Percentiles rank a stretch among this genome's conserved stretches.
Evolutionary conservation across 2,888 invertebrate genomes (phyloP).

Genomic region (Cryptocephalus primarius): DNA sequence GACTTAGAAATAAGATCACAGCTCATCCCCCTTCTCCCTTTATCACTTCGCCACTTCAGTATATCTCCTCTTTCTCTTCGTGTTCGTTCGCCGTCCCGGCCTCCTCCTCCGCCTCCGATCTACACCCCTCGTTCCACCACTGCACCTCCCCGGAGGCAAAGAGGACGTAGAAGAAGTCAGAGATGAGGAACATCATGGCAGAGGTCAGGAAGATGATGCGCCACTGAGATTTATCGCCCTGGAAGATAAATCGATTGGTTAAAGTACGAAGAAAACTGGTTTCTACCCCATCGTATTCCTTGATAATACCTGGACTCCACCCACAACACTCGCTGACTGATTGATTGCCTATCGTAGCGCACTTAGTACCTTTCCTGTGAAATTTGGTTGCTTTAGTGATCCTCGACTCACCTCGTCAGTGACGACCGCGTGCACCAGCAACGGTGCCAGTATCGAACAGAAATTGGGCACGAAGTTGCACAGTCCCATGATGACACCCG

Average conservation of each 20-base stretch:
- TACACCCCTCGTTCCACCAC: conserved; percentile 1
- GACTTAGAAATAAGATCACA: no score
- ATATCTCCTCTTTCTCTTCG: no score
- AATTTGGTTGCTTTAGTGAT: no score
- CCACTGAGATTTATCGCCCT: conserved; percentile 15
- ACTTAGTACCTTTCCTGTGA: no score
- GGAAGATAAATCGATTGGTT: conserved; percentile 2
- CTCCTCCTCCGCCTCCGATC: neutral
- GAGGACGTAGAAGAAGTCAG: conserved; percentile 2
- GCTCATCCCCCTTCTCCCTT: no score
- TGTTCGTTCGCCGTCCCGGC: neutral
- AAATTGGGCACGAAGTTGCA: conserved; percentile 66
- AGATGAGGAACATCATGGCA: conserved; percentile 8
- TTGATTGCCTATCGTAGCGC: no score
- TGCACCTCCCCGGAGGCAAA: conserved; percentile 6
- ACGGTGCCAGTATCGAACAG: conserved; percentile 67
- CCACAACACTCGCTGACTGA: no score
- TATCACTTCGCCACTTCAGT: no score
- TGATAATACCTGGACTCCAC: no score
- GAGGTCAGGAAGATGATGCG: conserved; percentile 15
- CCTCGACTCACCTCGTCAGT: conserved; percentile 45
- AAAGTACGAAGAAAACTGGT: no score
- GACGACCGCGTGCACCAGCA: conserved; percentile 59
- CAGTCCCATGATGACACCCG: conserved; percentile 73
- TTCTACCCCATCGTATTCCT: no score